These are phyloP conservation scores for Coluber constrictor DNA, from an alignment of 2,797 vertebrate species.

Conservation along the genomic window DNA sequence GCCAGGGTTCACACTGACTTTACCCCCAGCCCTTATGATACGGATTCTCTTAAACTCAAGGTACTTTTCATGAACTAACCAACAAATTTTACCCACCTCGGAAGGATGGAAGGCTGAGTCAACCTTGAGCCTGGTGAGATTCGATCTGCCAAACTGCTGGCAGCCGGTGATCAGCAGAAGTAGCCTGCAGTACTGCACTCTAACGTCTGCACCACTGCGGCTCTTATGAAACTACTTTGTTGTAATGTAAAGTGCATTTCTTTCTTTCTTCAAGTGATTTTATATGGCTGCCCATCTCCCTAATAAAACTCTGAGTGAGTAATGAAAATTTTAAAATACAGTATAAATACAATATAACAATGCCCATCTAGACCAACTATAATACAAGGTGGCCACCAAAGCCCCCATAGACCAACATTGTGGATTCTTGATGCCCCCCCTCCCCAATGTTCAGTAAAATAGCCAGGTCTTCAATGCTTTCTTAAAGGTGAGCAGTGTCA, in stretches of 20 bases:
- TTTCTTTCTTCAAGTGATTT: neutral
- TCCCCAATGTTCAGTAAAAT: neutral
- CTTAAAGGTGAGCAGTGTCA: neutral
- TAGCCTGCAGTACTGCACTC: no score
- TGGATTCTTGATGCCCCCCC: neutral
- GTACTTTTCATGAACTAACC: slow-evolving; percentile 56
- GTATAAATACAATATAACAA: neutral
- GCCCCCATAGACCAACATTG: neutral
- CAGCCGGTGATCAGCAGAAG: no score
- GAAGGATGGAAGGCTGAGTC: no score
- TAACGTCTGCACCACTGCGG: no score
- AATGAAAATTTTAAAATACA: neutral
- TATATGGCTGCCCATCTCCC: neutral
- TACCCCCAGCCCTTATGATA: slow-evolving; percentile 95
- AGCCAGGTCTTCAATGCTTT: neutral
- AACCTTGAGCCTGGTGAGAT: no score
- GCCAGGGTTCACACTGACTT: slow-evolving; percentile 97
- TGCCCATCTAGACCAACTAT: neutral
- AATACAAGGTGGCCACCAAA: neutral
- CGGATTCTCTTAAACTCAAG: slow-evolving; percentile 97
- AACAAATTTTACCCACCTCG: no score
- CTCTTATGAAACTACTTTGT: no score
- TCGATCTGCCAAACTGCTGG: no score
- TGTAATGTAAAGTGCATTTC: neutral
- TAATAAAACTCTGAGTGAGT: neutral